Evolutionary conservation across 2,113 vertebrate species (phyloP).

Genomic region (Poeciliopsis prolifica): DNA sequence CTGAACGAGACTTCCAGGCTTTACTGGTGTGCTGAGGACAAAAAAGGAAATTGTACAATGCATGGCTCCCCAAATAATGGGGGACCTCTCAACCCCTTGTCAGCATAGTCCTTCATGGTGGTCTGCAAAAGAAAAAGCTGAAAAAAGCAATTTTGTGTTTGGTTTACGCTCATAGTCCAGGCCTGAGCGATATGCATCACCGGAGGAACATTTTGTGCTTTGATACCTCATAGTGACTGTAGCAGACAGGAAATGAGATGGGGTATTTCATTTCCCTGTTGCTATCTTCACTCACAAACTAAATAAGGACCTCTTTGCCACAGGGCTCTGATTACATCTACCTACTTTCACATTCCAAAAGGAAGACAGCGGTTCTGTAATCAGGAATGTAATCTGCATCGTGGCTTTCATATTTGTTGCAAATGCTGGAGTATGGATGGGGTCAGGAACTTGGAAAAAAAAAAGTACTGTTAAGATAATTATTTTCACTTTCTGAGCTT

Average conservation of each 20-base stretch:
- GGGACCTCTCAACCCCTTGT: conserved; percentile 21
- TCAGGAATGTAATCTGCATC: conserved; percentile 77
- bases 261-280: conserved; percentile 82
- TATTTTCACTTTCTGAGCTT: conserved; percentile 69
- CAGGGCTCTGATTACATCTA: conserved; percentile 72
- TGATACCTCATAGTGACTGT: conserved; percentile 66
- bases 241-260: conserved; percentile 82
- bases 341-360: conserved; percentile 63
- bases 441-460: conserved; percentile 57
- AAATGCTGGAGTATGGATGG: conserved; percentile 72
- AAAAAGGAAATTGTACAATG: conserved; percentile 67
- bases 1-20: conserved; percentile 32
- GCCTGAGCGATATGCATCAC: conserved; percentile 78
- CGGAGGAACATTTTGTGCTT: conserved; percentile 71
- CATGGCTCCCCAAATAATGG: conserved; percentile 52
- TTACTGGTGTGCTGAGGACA: conserved; percentile 24
- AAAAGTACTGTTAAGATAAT: conserved; percentile 58
- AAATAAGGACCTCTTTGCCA: conserved; percentile 73
- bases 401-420: conserved; percentile 77
- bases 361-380: conserved; percentile 71
- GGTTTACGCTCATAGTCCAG: conserved; percentile 64
- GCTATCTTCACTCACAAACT: conserved; percentile 73
- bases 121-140: conserved; percentile 37
- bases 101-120: conserved; percentile 28
- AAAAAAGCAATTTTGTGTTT: conserved; percentile 74